Conservation (phyloP, 2,888 invertebrate genomes). For the Tenodera sinensis region DNA sequence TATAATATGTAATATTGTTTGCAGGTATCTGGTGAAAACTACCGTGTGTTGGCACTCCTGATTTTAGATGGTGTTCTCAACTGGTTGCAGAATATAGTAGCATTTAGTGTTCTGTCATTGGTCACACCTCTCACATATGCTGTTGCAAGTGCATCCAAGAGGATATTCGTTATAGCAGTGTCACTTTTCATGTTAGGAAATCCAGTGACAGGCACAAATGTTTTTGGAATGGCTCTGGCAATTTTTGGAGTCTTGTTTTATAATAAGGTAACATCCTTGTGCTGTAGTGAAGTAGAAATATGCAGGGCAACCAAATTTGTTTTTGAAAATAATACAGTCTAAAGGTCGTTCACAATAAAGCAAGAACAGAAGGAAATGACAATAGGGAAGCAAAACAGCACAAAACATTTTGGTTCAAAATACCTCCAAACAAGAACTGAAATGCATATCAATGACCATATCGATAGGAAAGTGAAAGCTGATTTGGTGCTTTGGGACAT, state of each 20-base stretch:
- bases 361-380: too few relatives aligned
- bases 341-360: too few relatives aligned
- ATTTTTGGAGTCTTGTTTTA: slow-evolving; percentile 86
- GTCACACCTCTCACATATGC: slow-evolving; percentile 95
- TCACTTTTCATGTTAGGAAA: slow-evolving; percentile 85
- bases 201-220: slow-evolving; percentile 83
- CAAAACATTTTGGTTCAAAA: too few relatives aligned
- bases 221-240: slow-evolving; percentile 87
- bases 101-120: slow-evolving; percentile 86
- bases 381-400: too few relatives aligned
- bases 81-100: slow-evolving; percentile 93
- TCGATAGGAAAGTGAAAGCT: too few relatives aligned
- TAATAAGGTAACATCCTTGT: slow-evolving; percentile 62
- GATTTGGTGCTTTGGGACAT: too few relatives aligned
- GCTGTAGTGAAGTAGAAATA: too few relatives aligned
- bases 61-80: slow-evolving; percentile 80
- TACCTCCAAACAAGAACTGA: too few relatives aligned
- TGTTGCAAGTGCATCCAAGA: slow-evolving; percentile 91
- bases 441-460: too few relatives aligned
- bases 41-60: slow-evolving; percentile 58
- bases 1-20: too few relatives aligned
- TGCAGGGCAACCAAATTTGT: background rate
- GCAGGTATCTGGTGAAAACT: slow-evolving; percentile 51
- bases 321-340: background rate
- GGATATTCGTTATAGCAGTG: slow-evolving; percentile 85